A percentile compares a stretch with the other conserved stretches of the same genome.
Evolutionary conservation across 2,113 vertebrate species (phyloP).

Genomic region (Siphamia tubifer): DNA sequence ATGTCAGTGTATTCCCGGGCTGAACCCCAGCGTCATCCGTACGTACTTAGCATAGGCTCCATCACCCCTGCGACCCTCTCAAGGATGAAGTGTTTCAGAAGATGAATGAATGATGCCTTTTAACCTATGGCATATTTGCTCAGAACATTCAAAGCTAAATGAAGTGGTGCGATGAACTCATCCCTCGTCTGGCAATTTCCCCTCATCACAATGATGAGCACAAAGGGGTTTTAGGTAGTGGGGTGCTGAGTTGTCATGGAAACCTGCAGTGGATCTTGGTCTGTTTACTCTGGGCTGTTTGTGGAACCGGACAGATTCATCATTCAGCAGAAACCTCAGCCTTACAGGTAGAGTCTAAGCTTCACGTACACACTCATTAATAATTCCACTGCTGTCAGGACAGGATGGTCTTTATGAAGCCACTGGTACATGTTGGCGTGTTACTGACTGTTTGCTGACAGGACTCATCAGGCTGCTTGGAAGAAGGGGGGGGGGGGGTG

Average conservation of each 20-base stretch:
- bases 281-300: constrained; percentile 32
- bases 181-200: background rate
- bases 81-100: too few relatives aligned
- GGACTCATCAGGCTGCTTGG: background rate
- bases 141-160: constrained; percentile 4
- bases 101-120: too few relatives aligned
- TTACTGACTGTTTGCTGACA: constrained; percentile 20
- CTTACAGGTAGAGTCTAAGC: constrained; percentile 33
- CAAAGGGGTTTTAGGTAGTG: background rate
- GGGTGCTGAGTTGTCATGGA: constrained; percentile 54
- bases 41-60: too few relatives aligned
- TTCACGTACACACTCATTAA: constrained; percentile 6
- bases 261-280: constrained; percentile 18
- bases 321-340: constrained; percentile 28
- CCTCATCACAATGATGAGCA: background rate
- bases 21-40: too few relatives aligned
- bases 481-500: too few relatives aligned
- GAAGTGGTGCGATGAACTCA: constrained; percentile 7
- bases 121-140: too few relatives aligned
- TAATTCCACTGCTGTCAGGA: constrained; percentile 2
- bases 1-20: too few relatives aligned
- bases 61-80: too few relatives aligned
- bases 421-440: background rate
- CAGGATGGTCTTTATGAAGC: constrained; percentile 12
- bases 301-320: constrained; percentile 33